phyloP scores from a whole-genome alignment of 2,113 vertebrate genomes.

The Alectura lathami region DNA sequence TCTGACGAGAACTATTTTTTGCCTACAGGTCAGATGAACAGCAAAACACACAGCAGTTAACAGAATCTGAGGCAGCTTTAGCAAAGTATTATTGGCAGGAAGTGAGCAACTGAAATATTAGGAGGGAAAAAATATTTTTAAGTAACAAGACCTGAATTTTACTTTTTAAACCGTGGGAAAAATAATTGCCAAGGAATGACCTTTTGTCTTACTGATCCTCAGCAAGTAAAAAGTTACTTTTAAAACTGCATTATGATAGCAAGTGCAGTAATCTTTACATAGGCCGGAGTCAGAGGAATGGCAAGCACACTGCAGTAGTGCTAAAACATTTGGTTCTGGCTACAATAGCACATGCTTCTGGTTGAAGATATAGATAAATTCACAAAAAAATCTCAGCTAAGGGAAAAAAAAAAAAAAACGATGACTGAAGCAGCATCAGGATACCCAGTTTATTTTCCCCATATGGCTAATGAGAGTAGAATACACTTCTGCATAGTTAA shows the following conservation, averaged over 20 bases:
- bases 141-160: conserved; percentile 14
- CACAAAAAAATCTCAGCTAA: conserved; percentile 1
- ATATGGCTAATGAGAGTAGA: background rate
- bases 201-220: conserved; percentile 31
- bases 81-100: background rate
- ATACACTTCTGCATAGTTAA: background rate
- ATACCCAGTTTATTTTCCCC: conserved; percentile 7
- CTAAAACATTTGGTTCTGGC: conserved; percentile 29
- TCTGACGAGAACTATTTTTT: background rate
- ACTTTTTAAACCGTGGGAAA: background rate
- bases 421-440: background rate
- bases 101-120: background rate
- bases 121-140: background rate
- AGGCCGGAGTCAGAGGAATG: background rate
- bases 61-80: background rate
- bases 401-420: background rate
- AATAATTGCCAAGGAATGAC: conserved; percentile 22
- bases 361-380: conserved; percentile 16
- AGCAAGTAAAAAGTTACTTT: conserved; percentile 9
- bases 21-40: background rate
- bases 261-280: conserved; percentile 20
- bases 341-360: background rate
- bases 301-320: background rate
- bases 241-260: background rate
- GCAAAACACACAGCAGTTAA: background rate